A percentile compares a stretch with the other conserved stretches of the same genome.
phyloP scores from a whole-genome alignment of 2,888 invertebrate genomes.

The Malthinus flaveolus region DNA sequence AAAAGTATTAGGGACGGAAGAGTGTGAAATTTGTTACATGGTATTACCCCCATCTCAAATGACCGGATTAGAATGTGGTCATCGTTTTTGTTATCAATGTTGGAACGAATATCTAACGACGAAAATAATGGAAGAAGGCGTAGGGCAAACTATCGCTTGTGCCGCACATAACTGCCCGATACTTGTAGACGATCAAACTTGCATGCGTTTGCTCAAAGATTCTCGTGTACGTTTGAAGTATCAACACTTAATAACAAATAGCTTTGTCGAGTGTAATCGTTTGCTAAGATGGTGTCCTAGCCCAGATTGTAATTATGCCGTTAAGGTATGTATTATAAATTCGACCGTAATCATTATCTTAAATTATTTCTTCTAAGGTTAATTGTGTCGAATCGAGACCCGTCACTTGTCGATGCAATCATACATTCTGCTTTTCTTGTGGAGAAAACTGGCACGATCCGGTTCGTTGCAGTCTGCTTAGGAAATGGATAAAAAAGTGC shows the following conservation, averaged over 20 bases:
- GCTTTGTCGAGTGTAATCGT: slow-evolving; percentile 98
- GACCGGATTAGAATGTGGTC: slow-evolving; percentile 96
- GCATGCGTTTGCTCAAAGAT: slow-evolving; percentile 88
- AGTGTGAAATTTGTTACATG: slow-evolving; percentile 93
- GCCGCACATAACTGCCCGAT: slow-evolving; percentile 97
- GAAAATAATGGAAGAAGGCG: slow-evolving; percentile 97
- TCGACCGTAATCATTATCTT: not conserved
- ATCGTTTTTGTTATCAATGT: slow-evolving; percentile 92
- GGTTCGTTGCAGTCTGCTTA: slow-evolving; percentile 89
- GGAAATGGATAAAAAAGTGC: slow-evolving; percentile 98
- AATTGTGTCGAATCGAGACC: slow-evolving; percentile 83
- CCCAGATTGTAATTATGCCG: slow-evolving; percentile 95
- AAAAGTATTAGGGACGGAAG: slow-evolving; percentile 77
- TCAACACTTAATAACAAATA: slow-evolving; percentile 97
- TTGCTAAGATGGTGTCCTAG: slow-evolving; percentile 98
- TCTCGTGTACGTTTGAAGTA: slow-evolving; percentile 89
- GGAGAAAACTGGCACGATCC: slow-evolving; percentile 99
- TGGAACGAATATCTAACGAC: slow-evolving; percentile 98
- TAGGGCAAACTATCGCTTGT: slow-evolving; percentile 95
- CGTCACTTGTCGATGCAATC: slow-evolving; percentile 92
- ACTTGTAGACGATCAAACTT: slow-evolving; percentile 95
- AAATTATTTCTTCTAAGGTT: slow-evolving; percentile 40
- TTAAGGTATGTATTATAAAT: slow-evolving; percentile 60
- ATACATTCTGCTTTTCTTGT: slow-evolving; percentile 95
- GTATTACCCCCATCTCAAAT: slow-evolving; percentile 78